phyloP scores from a whole-genome alignment of 2,113 vertebrate genomes.

The Tyto alba region DNA sequence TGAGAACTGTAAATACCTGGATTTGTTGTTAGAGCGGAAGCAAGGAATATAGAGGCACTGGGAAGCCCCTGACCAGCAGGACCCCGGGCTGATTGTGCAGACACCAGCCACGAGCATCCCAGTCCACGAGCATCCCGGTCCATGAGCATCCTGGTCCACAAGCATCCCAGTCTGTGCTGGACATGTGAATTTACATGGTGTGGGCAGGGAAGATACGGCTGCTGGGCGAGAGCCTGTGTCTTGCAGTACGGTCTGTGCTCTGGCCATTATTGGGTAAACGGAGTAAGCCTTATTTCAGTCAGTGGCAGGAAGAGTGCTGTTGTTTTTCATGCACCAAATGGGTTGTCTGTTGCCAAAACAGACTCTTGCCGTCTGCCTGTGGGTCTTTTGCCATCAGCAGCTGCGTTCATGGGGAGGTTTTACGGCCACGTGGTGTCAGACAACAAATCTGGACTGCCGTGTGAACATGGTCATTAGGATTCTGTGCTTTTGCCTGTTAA shows the following conservation, averaged over 20 bases:
- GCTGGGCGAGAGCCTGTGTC: neutral
- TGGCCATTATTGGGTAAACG: fast-evolving
- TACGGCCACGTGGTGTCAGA: neutral
- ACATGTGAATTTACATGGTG: fast-evolving
- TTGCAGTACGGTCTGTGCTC: neutral
- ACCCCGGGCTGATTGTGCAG: neutral
- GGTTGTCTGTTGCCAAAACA: neutral
- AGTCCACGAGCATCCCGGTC: fast-evolving
- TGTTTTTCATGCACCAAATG: neutral
- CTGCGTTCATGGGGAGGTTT: neutral
- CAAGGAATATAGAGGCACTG: neutral
- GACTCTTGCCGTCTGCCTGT: neutral
- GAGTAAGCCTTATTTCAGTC: neutral
- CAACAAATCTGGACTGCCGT: neutral
- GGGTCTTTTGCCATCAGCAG: neutral
- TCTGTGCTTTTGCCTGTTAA: conserved; percentile 58
- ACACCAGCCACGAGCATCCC: neutral
- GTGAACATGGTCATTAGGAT: conserved; percentile 45
- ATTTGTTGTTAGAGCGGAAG: neutral
- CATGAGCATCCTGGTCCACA: fast-evolving
- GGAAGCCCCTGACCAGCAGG: neutral
- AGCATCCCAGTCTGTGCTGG: neutral
- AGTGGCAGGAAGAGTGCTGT: neutral
- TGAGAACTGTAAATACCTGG: neutral
- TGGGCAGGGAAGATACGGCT: neutral